Evolutionary conservation across 2,888 invertebrate species (phyloP), one percentile per base, ranked within the genome.

Genomic region (Barypeithes pellucidus): DNA sequence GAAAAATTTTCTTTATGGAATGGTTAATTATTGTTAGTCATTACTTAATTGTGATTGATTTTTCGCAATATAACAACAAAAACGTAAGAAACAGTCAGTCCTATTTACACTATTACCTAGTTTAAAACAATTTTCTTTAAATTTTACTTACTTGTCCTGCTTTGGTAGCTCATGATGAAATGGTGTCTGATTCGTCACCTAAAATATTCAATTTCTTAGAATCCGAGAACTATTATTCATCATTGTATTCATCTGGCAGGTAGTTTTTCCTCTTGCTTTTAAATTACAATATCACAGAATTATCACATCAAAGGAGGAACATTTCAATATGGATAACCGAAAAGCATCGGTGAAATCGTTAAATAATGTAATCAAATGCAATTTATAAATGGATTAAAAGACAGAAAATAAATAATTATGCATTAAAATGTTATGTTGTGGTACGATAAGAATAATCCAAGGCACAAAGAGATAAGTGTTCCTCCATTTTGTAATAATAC

Each of bases 161-260:
- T 92, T 88, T 94, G 94, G 89, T 94, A 95, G 90, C 94, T 95
- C 95, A 95, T 95, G 90, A 89, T 91, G 90, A 88, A 67, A 72
- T 33, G 77, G 77, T 78, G 78, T 54, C 43, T 59, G 73, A 77
- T 73, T 67, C 63, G 78, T 80, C 82, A 83, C 84, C 84, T 85
- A 77, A 67, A 82, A 82, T 59, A 75, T 41, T 59, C 16, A 70
- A 47, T 22, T 74, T 67, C 74, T 71, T 22, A 71, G 70, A 74
- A 74, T 36, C 45, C 16, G 16, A 18, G 18, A 18, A 22, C 22
- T 45, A 62, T 39, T 39, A 39, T 45, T 29, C 29, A 29, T 5
- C 29, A 29, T 7, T 5, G 3, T 61, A 61, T 36, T 65, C 65
- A 65, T 65, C 52, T 20, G 29, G 45, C 54, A 57, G 54, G 54